Percentiles rank a stretch among this genome's conserved stretches.
phyloP scores from a whole-genome alignment of 2,113 vertebrate genomes.

The Oreochromis spilurus region DNA sequence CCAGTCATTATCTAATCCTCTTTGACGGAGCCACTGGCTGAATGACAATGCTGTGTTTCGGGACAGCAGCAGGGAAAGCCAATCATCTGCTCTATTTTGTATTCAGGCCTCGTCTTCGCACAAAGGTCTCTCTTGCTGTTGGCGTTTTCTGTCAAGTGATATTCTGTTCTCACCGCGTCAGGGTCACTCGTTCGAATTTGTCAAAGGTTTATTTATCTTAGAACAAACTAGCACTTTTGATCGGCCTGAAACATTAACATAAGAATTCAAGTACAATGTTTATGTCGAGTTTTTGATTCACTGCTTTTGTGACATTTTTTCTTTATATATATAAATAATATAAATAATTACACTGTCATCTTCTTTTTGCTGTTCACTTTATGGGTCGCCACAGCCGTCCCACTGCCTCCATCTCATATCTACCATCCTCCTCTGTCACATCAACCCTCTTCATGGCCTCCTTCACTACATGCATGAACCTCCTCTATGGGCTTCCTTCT shows the following conservation, averaged over 20 bases:
- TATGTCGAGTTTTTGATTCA: neutral
- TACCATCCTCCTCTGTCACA: neutral
- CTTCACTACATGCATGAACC: neutral
- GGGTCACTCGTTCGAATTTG: neutral
- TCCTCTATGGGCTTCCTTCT: neutral
- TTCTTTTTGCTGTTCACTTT: neutral
- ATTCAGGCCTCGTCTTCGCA: slow-evolving; percentile 17
- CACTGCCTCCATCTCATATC: neutral
- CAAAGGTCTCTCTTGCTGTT: neutral
- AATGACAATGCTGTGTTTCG: neutral
- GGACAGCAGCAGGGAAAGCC: neutral
- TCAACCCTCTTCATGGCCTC: neutral
- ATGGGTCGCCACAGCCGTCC: neutral
- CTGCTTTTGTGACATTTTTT: neutral
- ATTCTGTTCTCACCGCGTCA: neutral
- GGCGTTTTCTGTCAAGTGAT: neutral
- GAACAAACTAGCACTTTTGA: neutral
- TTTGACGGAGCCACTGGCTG: slow-evolving; percentile 10
- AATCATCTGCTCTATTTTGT: slow-evolving; percentile 12
- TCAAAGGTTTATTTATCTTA: neutral
- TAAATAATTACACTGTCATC: neutral
- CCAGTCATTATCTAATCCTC: slow-evolving; percentile 1
- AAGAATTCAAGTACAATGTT: neutral
- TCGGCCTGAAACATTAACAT: neutral
- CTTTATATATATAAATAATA: too few relatives aligned